Percentiles rank a stretch among this genome's conserved stretches.
phyloP scores from a whole-genome alignment of 2,888 invertebrate species.

The Cerastis leucographa region DNA sequence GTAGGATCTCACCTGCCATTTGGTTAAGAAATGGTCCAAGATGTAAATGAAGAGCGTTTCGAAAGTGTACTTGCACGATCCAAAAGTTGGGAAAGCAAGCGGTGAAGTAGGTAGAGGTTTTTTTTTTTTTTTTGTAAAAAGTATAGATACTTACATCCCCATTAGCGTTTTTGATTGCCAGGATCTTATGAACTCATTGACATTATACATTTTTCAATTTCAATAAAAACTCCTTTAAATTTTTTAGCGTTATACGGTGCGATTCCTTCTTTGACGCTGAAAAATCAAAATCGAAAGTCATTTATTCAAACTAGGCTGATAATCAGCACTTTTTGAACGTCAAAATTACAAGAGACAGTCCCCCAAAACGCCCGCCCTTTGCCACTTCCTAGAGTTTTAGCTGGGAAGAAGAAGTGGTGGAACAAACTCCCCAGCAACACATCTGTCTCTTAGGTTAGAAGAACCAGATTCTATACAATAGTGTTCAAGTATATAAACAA shows the following conservation, averaged over 20 bases:
- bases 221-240: background rate
- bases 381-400: too few species aligned
- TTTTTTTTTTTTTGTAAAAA: background rate
- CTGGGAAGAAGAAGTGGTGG: too few species aligned
- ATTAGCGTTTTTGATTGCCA: background rate
- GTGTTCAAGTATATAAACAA: too few species aligned
- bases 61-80: background rate
- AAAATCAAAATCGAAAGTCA: too few species aligned
- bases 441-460: too few species aligned
- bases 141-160: background rate
- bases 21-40: slow-evolving; percentile 69
- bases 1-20: slow-evolving; percentile 87
- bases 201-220: background rate
- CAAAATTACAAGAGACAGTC: too few species aligned
- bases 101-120: background rate
- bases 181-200: background rate
- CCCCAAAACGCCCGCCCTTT: too few species aligned
- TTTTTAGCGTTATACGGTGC: background rate
- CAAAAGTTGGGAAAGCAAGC: background rate
- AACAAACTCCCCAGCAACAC: too few species aligned
- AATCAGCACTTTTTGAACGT: too few species aligned
- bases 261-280: background rate
- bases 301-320: too few species aligned
- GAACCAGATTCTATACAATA: too few species aligned
- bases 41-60: slow-evolving; percentile 34